Evolutionary conservation across 2,888 invertebrate genomes (phyloP).

Genomic region (Barypeithes pellucidus): DNA sequence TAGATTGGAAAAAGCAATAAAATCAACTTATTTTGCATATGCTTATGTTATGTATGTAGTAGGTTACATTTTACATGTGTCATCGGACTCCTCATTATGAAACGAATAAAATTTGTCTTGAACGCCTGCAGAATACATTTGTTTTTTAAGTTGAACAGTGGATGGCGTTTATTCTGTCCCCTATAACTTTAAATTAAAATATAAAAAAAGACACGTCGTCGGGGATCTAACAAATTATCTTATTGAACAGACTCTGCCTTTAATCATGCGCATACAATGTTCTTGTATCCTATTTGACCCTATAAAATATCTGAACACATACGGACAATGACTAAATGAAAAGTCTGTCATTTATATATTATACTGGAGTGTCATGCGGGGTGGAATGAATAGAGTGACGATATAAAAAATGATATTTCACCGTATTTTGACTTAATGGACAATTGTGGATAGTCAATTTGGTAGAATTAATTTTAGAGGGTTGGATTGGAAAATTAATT

Average conservation of each 20-base stretch:
- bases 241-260: slow-evolving; percentile 24
- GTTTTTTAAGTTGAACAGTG: too few relatives aligned
- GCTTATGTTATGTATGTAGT: too few relatives aligned
- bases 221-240: slow-evolving; percentile 4
- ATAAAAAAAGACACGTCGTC: too few relatives aligned
- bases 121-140: too few relatives aligned
- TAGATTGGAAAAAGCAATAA: too few relatives aligned
- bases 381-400: slow-evolving; percentile 32
- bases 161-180: too few relatives aligned
- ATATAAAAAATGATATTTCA: slow-evolving; percentile 57
- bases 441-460: slow-evolving; percentile 58
- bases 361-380: slow-evolving; percentile 58
- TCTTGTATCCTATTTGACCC: slow-evolving; percentile 49
- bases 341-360: slow-evolving; percentile 66
- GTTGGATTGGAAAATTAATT: slow-evolving; percentile 37
- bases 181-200: too few relatives aligned
- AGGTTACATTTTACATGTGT: too few relatives aligned
- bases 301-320: slow-evolving; percentile 52
- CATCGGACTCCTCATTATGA: too few relatives aligned
- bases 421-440: slow-evolving; percentile 57
- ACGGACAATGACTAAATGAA: slow-evolving; percentile 59
- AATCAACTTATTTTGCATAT: too few relatives aligned
- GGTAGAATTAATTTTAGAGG: slow-evolving; percentile 56
- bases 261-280: slow-evolving; percentile 18
- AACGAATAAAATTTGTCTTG: too few relatives aligned